Conservation (phyloP, 2,797 vertebrate species). For the Semotilus atromaculatus region DNA sequence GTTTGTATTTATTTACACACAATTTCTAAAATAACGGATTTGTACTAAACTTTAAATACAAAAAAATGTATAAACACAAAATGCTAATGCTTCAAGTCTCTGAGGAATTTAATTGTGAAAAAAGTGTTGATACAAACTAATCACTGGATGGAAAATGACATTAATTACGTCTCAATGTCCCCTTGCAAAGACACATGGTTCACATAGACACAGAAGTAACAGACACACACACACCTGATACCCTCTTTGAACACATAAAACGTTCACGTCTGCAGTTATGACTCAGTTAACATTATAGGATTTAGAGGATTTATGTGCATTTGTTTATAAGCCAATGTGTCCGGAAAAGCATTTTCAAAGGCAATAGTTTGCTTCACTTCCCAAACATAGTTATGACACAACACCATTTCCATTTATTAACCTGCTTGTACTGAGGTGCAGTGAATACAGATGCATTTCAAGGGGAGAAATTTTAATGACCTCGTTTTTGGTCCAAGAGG, state of each 20-base stretch:
- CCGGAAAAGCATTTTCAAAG: not conserved
- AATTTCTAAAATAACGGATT: not conserved
- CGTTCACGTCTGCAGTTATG: not conserved
- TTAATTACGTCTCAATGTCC: conserved; percentile 41
- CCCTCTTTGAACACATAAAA: not conserved
- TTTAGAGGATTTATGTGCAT: not conserved
- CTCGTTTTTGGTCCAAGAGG: not conserved
- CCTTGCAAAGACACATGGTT: conserved; percentile 38
- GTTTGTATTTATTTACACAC: not conserved
- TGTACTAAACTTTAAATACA: not conserved
- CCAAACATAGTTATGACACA: not conserved
- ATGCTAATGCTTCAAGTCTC: not conserved
- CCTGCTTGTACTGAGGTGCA: not conserved
- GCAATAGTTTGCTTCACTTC: not conserved
- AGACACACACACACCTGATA: not conserved
- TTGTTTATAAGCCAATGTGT: not conserved
- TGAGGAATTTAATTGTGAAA: conserved; percentile 8
- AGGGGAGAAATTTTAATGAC: not conserved
- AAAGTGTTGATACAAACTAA: conserved; percentile 34
- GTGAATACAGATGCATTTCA: not conserved
- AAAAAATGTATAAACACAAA: not conserved
- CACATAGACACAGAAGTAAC: not conserved
- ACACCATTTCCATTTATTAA: not conserved
- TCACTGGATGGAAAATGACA: conserved; percentile 39
- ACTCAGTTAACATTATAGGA: not conserved